Evolutionary conservation across 2,888 invertebrate species (phyloP), one percentile per base, ranked within the genome.

Genomic region (Tenthredo amoena): DNA sequence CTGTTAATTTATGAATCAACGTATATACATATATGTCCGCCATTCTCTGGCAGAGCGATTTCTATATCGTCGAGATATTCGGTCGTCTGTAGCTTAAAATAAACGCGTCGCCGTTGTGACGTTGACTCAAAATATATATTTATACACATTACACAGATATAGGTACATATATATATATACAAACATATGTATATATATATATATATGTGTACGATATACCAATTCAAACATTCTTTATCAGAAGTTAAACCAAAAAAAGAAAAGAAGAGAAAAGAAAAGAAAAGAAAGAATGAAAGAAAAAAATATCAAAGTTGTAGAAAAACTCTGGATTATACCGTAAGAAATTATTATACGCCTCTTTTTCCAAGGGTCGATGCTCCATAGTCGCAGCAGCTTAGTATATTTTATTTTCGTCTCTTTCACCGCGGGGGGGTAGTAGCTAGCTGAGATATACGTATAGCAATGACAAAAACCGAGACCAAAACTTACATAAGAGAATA

Each of bases 341-440:
- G 62, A 26, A 62, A 62, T 62, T 62, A 62, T 26, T 26, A 26
- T 26, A 62, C 26, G 62, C 26, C 62, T 62, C 21, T 62, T 26
- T 26, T 26, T 26, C 26, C 34, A 34, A 68, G 68, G 68, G 68
- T 68, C 68, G 68, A 68, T 68, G 68, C 68, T 68, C 68, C 31
- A 68, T 15, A 68, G 68, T 68, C 68, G 26, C 68, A 26, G 15
- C 34, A 62, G 62, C 62, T 62, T 62, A 62, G 62, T 34, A 34
- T 68, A 68, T 68, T 68, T 68, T 68, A 68, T 68, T 68, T 68
- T 68, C 10, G 68, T 68, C 68, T 68, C 68, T 68, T 68, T 68
- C 68, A 34, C 68, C 68, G 34, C 68, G 34, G 68, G 68, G 68
- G 68, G 68, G 15, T 68, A 12, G 31, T 68, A 68, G 3, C 68